phyloP scores from a whole-genome alignment of 2,797 vertebrate species.

The Dendrocincla fuliginosa region DNA sequence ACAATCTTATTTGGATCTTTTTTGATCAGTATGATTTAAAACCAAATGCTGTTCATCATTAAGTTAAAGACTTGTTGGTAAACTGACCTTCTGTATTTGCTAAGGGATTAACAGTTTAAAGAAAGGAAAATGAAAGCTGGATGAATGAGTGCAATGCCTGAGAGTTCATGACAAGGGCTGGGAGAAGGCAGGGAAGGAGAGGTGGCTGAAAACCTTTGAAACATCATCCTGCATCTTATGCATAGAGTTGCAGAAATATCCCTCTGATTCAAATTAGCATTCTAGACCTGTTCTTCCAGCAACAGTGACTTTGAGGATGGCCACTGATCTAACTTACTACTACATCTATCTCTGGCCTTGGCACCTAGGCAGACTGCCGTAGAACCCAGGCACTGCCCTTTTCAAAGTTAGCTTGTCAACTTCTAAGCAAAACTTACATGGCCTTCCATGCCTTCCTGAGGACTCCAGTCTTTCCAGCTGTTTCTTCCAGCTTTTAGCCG shows the following conservation, averaged over 20 bases:
- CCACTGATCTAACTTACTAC: not conserved
- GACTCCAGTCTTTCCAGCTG: conserved; percentile 99
- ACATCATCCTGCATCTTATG: not conserved
- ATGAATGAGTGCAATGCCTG: not conserved
- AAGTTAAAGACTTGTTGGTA: not conserved
- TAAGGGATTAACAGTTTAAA: not conserved
- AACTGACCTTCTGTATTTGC: not conserved
- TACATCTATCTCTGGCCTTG: not conserved
- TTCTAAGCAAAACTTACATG: conserved; percentile 85
- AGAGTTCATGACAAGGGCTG: not conserved
- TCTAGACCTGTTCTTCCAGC: not conserved
- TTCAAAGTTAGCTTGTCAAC: not conserved
- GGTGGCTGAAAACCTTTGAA: not conserved
- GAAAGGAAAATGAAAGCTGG: not conserved
- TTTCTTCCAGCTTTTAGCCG: conserved; percentile 93
- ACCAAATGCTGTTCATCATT: not conserved
- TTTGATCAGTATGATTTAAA: not conserved
- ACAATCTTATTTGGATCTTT: not conserved
- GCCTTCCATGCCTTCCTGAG: conserved; percentile 98
- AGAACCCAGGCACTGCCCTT: not conserved
- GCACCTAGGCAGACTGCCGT: not conserved
- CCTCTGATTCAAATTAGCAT: not conserved
- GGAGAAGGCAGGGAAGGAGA: not conserved
- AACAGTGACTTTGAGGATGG: not conserved
- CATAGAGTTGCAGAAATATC: not conserved